Base-by-base conservation (phyloP, 2,888 invertebrate species). In the Dendrolimus pini region DNA sequence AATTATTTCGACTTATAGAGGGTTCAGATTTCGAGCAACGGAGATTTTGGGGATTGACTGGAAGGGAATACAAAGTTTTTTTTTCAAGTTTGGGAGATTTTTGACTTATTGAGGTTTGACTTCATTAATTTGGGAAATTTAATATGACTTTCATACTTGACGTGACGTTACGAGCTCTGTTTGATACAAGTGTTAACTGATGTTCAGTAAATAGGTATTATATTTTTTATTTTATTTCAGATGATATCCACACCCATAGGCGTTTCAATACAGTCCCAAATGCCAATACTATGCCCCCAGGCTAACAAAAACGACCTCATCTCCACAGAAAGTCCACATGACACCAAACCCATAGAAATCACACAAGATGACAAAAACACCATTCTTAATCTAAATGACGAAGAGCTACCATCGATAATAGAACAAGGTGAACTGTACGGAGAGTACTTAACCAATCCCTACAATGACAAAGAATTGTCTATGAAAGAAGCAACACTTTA, bases 161-260 rank as follows among this genome's bases (percentile, higher is more conserved):
- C 30, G 3, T 30, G 30, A 30, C 30, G 30, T 3, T 30, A 30
- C 30, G 6, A 30, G 30, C 30, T 30, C 30, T 30, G 30, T 30
- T 30, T 30, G 6, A 30, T 30, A 30, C 30, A 30, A 30, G 30
- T 30, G 30, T 30, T 6, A 30, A 30, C 3, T 30, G 3, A 30
- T 30, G 30, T 30, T 30, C 3, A 30, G 30, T 30, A 30, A 30
- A 30, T 6, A 30, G 30, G 30, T 30, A 30, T 30, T 6, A 30
- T 30, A 30, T 30, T 6, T 30, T 30, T 30, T 30, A 0, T 30
- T 56, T 41, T 52, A 9, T 69, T 69, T 10, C 89, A 94, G 93
- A 93, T 93, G 92, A 92, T 93, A 60, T 93, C 93, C 12, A 93
- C 94, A 30, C 93, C 93, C 1, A 93, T 94, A 57, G 92, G 93